These are phyloP conservation scores for Cliona cf. orientalis DNA, from an alignment of 37 sponge, comb jelly and placozoan species.

Conservation along the genomic window DNA sequence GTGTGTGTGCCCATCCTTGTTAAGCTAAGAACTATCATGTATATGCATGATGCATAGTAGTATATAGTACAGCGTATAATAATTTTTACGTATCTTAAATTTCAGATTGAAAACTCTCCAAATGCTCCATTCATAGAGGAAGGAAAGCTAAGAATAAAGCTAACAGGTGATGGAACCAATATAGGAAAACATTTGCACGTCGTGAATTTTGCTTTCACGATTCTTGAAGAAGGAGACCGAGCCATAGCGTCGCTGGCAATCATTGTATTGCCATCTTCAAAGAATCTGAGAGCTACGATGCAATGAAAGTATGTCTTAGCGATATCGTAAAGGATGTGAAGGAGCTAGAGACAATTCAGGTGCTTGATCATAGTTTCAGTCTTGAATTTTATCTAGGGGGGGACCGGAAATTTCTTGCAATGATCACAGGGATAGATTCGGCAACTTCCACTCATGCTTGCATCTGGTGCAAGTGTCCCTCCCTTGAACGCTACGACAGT, in stretches of 20 bases:
- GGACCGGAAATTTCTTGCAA: constrained; percentile 20
- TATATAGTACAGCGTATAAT: too few relatives aligned
- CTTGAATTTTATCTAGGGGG: constrained; percentile 1
- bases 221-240: neutral
- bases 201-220: constrained; percentile 3
- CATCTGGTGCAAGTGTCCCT: constrained; percentile 36
- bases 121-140: too few relatives aligned
- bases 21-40: too few relatives aligned
- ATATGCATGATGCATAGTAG: too few relatives aligned
- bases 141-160: too few relatives aligned
- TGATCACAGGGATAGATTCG: constrained; percentile 3
- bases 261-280: constrained; percentile 12
- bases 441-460: constrained; percentile 17
- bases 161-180: too few relatives aligned
- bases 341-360: neutral
- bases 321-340: constrained; percentile 11
- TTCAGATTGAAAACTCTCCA: too few relatives aligned
- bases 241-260: constrained; percentile 5
- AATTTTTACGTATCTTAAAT: too few relatives aligned
- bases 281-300: neutral
- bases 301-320: neutral
- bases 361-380: neutral
- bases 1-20: too few relatives aligned
- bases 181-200: too few relatives aligned
- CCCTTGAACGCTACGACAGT: neutral